Evolutionary conservation across 2,113 vertebrate species (phyloP).

Genomic region (Diglossa brunneiventris): DNA sequence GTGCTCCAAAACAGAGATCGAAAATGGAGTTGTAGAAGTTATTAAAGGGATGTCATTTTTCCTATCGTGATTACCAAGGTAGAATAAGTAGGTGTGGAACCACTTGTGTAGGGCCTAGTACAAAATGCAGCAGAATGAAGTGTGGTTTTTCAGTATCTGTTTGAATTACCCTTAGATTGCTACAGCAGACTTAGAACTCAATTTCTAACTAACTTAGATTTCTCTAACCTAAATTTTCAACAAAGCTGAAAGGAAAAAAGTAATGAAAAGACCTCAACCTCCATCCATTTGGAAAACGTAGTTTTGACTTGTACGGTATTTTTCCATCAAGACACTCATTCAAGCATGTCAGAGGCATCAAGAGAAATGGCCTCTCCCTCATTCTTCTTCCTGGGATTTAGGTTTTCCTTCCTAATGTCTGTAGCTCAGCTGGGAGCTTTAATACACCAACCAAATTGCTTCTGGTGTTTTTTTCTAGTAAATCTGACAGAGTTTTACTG

Average conservation of each 20-base stretch:
- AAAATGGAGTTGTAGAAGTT: neutral
- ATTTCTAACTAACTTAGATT: neutral
- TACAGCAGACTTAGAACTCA: neutral
- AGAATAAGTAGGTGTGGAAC: neutral
- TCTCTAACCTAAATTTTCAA: neutral
- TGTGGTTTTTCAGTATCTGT: neutral
- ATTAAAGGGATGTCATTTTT: neutral
- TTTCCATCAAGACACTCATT: neutral
- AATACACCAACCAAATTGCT: neutral
- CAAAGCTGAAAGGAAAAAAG: neutral
- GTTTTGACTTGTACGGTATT: neutral
- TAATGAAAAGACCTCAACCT: neutral
- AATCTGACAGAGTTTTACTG: neutral
- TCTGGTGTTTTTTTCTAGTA: neutral
- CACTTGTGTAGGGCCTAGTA: neutral
- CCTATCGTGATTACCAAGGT: neutral
- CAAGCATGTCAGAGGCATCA: neutral
- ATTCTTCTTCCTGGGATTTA: neutral
- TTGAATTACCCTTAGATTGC: neutral
- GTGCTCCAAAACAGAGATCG: neutral
- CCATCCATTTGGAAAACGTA: neutral
- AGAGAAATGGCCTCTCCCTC: neutral
- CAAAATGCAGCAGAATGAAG: neutral
- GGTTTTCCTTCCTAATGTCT: neutral
- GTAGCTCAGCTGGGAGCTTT: neutral